Conservation (phyloP, 2,113 vertebrate species). For the Centropus bengalensis region DNA sequence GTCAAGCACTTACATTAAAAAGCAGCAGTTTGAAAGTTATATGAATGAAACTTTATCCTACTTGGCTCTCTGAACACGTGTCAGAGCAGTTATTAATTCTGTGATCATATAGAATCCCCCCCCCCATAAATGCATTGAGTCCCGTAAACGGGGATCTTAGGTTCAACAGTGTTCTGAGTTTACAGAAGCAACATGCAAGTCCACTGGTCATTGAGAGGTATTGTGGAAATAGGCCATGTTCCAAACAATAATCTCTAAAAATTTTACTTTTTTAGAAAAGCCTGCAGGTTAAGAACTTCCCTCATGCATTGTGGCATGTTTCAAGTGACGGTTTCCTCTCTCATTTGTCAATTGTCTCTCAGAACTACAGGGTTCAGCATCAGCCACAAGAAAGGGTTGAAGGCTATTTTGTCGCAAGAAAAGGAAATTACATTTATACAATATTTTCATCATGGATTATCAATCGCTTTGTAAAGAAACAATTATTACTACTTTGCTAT, state of each 20-base stretch:
- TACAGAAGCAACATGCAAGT: background rate
- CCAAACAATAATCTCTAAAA: background rate
- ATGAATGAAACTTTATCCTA: background rate
- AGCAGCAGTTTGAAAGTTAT: background rate
- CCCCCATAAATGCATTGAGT: background rate
- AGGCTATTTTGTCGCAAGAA: background rate
- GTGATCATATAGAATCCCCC: background rate
- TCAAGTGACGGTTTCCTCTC: background rate
- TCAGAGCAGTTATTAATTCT: background rate
- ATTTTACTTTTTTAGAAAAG: background rate
- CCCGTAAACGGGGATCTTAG: background rate
- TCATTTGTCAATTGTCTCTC: background rate
- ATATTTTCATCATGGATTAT: background rate
- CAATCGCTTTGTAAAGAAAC: background rate
- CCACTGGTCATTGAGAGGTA: background rate
- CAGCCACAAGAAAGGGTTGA: background rate
- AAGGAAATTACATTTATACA: background rate
- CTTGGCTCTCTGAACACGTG: background rate
- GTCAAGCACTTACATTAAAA: background rate
- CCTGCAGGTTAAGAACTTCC: background rate
- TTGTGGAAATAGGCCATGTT: background rate
- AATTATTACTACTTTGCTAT: background rate
- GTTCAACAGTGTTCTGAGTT: background rate
- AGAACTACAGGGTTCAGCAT: background rate
- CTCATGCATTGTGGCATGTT: background rate